These are phyloP conservation scores for Melinopterus prodromus DNA, from an alignment of 2,888 invertebrate species.

Conservation along the genomic window DNA sequence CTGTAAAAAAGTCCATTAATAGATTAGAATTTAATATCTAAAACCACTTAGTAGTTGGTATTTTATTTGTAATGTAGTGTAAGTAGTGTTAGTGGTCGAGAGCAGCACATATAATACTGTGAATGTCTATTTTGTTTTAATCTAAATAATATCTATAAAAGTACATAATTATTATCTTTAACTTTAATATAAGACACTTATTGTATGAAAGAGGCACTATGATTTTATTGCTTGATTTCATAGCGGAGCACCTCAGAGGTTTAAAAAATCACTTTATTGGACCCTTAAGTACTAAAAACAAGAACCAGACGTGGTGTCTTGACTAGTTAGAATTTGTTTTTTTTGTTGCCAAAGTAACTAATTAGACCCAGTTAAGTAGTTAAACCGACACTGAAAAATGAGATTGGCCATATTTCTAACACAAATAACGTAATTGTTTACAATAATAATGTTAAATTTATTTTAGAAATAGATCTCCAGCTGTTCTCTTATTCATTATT, in stretches of 20 bases:
- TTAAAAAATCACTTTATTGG: constrained; percentile 6
- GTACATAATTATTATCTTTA: neutral
- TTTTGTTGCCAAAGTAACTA: neutral
- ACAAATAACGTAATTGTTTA: neutral
- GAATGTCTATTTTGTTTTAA: constrained; percentile 20
- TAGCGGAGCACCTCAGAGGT: neutral
- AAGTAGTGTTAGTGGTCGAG: constrained; percentile 42
- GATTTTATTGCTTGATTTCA: neutral
- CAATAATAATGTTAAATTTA: neutral
- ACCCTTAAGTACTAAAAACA: constrained; percentile 39
- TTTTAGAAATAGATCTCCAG: too few relatives aligned
- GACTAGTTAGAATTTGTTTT: constrained; percentile 35
- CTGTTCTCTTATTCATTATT: too few relatives aligned
- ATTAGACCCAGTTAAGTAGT: neutral
- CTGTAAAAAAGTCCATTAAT: constrained; percentile 39
- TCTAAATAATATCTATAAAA: constrained; percentile 16
- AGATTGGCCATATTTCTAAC: neutral
- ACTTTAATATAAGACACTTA: constrained; percentile 11
- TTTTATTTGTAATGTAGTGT: constrained; percentile 20
- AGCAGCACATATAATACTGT: constrained; percentile 25
- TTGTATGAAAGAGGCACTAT: neutral
- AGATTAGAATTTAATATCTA: constrained; percentile 30
- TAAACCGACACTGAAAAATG: neutral
- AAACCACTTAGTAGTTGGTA: constrained; percentile 6
- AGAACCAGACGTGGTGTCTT: constrained; percentile 32